These are phyloP conservation scores for Vultur gryphus DNA, from an alignment of 2,797 vertebrate species.

Conservation along the genomic window DNA sequence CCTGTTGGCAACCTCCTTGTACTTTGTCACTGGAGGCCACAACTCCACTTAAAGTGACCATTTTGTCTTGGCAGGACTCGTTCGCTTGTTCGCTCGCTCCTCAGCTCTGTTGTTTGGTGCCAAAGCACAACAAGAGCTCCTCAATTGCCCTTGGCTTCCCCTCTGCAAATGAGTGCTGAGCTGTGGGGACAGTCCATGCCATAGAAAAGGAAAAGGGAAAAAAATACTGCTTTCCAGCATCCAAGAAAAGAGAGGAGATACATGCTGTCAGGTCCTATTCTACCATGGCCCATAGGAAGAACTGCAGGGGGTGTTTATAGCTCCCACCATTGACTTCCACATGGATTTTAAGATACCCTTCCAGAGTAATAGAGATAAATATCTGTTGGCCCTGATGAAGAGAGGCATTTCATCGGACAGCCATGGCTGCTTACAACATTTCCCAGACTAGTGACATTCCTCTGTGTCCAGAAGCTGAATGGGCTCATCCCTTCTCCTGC, in stretches of 20 bases:
- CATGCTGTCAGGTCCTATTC: neutral
- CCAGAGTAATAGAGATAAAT: neutral
- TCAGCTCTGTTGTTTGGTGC: neutral
- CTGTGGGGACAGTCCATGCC: neutral
- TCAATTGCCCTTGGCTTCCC: conserved; percentile 7
- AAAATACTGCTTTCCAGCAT: neutral
- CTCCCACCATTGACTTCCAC: neutral
- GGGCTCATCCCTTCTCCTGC: neutral
- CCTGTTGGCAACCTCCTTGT: neutral
- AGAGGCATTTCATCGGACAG: neutral
- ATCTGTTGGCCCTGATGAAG: neutral
- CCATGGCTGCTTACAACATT: neutral
- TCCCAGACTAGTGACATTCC: neutral
- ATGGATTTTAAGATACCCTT: neutral
- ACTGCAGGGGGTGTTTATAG: neutral
- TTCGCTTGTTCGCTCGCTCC: neutral
- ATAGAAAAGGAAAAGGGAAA: neutral
- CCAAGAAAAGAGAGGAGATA: neutral
- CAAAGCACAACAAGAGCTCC: conserved; percentile 20
- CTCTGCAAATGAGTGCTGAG: neutral
- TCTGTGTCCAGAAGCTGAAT: neutral
- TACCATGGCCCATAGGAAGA: neutral
- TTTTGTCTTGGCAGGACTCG: neutral
- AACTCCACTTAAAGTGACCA: conserved; percentile 25
- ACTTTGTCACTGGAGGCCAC: conserved; percentile 31